A percentile compares a stretch with the other conserved stretches of the same genome.
Conservation (phyloP, 2,888 invertebrate species). For the Monochamus alternatus region DNA sequence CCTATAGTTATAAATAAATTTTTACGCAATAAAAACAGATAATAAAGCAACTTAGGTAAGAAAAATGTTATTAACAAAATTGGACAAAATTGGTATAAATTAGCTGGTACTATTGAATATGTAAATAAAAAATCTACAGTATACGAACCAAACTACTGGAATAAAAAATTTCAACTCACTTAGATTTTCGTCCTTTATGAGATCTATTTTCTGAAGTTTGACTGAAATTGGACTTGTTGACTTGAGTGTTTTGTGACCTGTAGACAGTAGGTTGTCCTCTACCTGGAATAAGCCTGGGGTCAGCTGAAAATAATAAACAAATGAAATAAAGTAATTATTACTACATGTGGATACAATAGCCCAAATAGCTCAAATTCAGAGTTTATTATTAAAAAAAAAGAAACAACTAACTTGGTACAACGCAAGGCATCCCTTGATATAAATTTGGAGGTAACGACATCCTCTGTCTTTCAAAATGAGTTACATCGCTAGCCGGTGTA, state of each 20-base stretch:
- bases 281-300: conserved; percentile 63
- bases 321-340: neutral
- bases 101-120: no score
- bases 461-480: conserved; percentile 64
- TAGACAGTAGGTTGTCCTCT: conserved; percentile 64
- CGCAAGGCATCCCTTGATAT: conserved; percentile 68
- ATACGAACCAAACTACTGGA: no score
- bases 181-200: conserved; percentile 62
- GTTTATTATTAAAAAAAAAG: neutral
- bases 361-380: no score
- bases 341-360: no score
- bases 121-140: no score
- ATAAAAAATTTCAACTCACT: conserved; percentile 57
- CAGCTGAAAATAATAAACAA: conserved; percentile 55
- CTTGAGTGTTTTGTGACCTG: conserved; percentile 59
- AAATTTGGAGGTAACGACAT: conserved; percentile 65
- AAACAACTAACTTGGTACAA: conserved; percentile 64
- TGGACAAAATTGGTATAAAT: no score
- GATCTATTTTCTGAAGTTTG: conserved; percentile 56
- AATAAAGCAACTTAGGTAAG: no score
- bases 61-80: no score
- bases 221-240: conserved; percentile 48
- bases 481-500: conserved; percentile 67
- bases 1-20: no score
- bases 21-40: no score